Percentiles rank a stretch among this genome's conserved stretches.
Conservation (phyloP, 2,888 invertebrate genomes). For the Drosophila recens region DNA sequence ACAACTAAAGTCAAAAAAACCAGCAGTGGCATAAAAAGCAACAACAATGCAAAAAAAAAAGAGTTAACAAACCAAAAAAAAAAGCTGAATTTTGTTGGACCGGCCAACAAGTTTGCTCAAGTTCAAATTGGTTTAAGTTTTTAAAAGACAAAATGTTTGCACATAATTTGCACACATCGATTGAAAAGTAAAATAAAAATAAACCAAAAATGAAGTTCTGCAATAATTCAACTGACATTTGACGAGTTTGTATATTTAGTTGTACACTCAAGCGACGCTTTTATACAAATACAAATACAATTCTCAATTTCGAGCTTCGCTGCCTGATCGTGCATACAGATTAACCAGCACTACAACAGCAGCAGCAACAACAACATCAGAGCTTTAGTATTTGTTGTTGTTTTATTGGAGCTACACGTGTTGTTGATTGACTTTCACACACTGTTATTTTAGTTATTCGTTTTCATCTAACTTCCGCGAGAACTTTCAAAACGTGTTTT, state of each 20-base stretch:
- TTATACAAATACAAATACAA: conserved; percentile 15
- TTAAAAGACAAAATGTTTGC: conserved; percentile 60
- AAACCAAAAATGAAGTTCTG: conserved; percentile 18
- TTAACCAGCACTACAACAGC: conserved; percentile 21
- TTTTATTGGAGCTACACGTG: conserved; percentile 64
- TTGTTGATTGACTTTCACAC: conserved; percentile 78
- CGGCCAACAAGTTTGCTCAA: conserved; percentile 74
- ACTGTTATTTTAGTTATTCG: conserved; percentile 39
- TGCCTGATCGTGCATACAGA: conserved; percentile 48
- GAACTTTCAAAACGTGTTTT: conserved; percentile 44
- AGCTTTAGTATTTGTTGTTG: conserved; percentile 27
- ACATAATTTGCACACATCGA: conserved; percentile 43
- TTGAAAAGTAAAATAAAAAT: conserved; percentile 10
- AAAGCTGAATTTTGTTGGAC: conserved; percentile 46
- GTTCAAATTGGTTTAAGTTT: conserved; percentile 72
- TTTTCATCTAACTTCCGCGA: conserved; percentile 61
- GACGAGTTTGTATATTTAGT: conserved; percentile 12
- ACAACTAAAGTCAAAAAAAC: conserved; percentile 55
- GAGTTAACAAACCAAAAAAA: conserved; percentile 73
- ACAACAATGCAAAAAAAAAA: conserved; percentile 39
- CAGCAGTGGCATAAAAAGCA: conserved; percentile 66
- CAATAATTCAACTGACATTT: conserved; percentile 65
- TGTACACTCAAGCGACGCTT: conserved; percentile 11
- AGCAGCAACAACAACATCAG: conserved; percentile 24
- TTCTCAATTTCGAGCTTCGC: conserved; percentile 39